Evolutionary conservation across 2,113 vertebrate genomes (phyloP), one percentile per base, ranked within the genome.

Genomic region (Pteronura brasiliensis): DNA sequence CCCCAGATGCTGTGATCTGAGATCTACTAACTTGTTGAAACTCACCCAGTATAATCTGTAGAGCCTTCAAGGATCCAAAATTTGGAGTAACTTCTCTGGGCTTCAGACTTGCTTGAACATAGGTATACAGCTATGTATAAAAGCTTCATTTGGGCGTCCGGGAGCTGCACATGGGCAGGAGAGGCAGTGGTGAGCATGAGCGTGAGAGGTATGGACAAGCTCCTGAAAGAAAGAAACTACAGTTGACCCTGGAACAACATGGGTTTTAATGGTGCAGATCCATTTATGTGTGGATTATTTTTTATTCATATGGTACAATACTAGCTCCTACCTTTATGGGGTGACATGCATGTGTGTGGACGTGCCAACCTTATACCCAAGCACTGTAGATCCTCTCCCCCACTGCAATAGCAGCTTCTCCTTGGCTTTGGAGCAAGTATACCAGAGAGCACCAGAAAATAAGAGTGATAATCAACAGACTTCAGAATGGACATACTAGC

Each of bases 71-170:
- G 25, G 4, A 80, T 85, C 92, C 63, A 94, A 57, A 82, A 88
- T 91, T 87, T 93, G 71, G 67, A 97, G 42, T 93, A 93, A 85
- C 27, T 82, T 87, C 42, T 88, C 82, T 87, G 44, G 49, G 65
- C 71, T 86, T 95, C 63, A 82, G 65, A 97, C 65, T 39, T 96
- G 52, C 36, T 92, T 97, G 69, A 97, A 80, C 13, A 87, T 95
- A 90, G 82, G 49, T 97, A 36, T 79, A 63, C 77, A 92, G 31
- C 61, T 95, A 49, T 93, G 39, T 84, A 90, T 95, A 97, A 97
- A 97, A 95, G 27, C 84, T 93, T 88, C 31, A 57, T 97, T 52
- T 52, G 15, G 49, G 49, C 14, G 0, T 52, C 49, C 4, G 49
- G 49, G 49, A 52, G 49, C 49, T 52, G 49, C 49, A 52, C 49